A percentile compares a stretch with the other conserved stretches of the same genome.
phyloP scores from a whole-genome alignment of 2,797 vertebrate species.

The Morelia viridis region DNA sequence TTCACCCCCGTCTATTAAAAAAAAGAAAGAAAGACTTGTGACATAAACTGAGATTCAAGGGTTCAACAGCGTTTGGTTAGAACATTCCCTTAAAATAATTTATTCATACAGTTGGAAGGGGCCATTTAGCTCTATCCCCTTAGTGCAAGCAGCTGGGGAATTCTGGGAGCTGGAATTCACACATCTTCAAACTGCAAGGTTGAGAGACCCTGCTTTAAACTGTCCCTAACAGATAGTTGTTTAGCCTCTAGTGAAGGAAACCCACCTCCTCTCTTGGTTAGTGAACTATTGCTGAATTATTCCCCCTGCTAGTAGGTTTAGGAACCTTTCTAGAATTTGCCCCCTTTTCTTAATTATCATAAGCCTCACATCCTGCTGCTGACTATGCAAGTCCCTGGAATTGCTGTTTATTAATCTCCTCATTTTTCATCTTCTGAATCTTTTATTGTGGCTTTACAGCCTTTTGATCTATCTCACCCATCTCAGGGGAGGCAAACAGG shows the following conservation, averaged over 20 bases:
- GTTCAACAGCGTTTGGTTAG: neutral
- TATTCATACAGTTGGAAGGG: neutral
- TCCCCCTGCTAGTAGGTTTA: neutral
- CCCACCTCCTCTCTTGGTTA: neutral
- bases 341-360: constrained; percentile 37
- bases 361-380: neutral
- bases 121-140: neutral
- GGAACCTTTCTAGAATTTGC: neutral
- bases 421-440: constrained; percentile 48
- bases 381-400: constrained; percentile 44
- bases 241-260: neutral
- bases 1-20: neutral
- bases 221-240: neutral
- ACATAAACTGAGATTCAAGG: neutral
- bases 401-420: constrained; percentile 52
- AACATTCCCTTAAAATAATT: neutral
- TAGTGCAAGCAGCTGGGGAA: neutral
- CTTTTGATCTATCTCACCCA: constrained; percentile 30
- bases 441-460: constrained; percentile 39
- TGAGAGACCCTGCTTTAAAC: neutral
- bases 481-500: neutral
- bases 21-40: neutral
- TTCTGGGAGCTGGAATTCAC: too few species aligned
- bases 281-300: neutral
- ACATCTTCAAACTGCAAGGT: too few species aligned